A percentile compares a stretch with the other conserved stretches of the same genome.
phyloP scores from a whole-genome alignment of 2,797 vertebrate genomes.

The Cetoscarus ocellatus region DNA sequence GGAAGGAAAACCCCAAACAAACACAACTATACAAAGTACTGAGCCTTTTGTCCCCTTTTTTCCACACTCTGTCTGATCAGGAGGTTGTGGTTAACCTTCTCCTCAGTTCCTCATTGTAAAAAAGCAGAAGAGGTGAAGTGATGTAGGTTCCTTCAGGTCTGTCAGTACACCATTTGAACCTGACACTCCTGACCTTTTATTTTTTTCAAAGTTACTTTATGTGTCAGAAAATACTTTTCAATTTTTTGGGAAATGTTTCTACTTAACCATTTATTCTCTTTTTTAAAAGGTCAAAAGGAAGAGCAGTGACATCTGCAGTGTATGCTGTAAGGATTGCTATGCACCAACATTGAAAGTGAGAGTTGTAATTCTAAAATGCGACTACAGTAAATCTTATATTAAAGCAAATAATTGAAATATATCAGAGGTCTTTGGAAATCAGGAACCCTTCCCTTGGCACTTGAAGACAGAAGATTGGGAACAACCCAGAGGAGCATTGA shows the following conservation, averaged over 20 bases:
- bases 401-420: too few relatives aligned
- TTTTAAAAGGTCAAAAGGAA: neutral
- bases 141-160: constrained; percentile 13
- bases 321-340: neutral
- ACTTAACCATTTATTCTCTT: neutral
- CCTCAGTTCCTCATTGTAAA: constrained; percentile 50
- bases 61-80: constrained; percentile 16
- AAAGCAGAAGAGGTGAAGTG: constrained; percentile 63
- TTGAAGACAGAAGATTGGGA: too few relatives aligned
- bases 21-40: constrained; percentile 1
- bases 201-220: neutral
- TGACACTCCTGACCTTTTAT: constrained; percentile 23
- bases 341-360: neutral
- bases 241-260: constrained; percentile 31
- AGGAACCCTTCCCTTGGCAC: too few relatives aligned
- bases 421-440: too few relatives aligned
- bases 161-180: neutral
- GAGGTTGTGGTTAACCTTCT: constrained; percentile 34
- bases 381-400: too few relatives aligned
- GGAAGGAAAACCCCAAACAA: constrained; percentile 52
- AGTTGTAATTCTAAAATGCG: neutral
- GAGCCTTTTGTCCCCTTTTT: neutral
- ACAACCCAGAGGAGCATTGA: too few relatives aligned
- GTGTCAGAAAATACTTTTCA: neutral
- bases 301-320: neutral